Evolutionary conservation across 1,140 invertebrate genomes (phyloP).

Genomic region (Drosophila subobscura): DNA sequence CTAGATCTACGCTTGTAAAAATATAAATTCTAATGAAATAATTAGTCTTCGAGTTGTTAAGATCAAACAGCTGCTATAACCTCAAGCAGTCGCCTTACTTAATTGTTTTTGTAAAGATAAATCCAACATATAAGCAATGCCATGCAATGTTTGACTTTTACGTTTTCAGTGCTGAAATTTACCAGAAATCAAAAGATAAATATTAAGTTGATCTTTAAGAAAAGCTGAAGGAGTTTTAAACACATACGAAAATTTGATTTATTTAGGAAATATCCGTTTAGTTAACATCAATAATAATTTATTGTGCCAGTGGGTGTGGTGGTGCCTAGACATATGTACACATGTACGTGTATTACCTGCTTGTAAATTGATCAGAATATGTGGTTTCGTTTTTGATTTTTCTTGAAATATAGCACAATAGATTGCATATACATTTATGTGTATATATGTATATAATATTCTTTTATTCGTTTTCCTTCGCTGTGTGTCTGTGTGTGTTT

Average conservation of each 20-base stretch:
- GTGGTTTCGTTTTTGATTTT: background rate
- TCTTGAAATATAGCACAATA: constrained; percentile 37
- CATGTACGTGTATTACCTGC: background rate
- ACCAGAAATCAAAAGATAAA: no score
- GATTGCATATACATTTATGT: background rate
- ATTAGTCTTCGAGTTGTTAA: no score
- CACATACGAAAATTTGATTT: constrained; percentile 44
- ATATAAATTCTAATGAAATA: no score
- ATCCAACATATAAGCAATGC: no score
- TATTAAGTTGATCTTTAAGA: no score
- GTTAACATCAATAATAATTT: constrained; percentile 47
- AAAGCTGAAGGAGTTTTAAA: constrained; percentile 9
- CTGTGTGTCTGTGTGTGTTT: constrained; percentile 2
- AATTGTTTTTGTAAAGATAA: no score
- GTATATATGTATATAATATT: no score
- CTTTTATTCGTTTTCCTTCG: background rate
- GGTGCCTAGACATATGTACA: constrained; percentile 7
- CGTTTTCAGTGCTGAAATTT: no score
- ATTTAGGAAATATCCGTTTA: constrained; percentile 41
- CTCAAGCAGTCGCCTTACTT: no score
- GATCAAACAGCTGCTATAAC: no score
- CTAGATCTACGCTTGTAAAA: no score
- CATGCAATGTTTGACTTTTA: no score
- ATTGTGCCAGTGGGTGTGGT: constrained; percentile 39
- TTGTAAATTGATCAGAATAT: constrained; percentile 31